Conservation (phyloP, 35 echinoderm and acorn worm genomes). For the Acanthaster planci region DNA sequence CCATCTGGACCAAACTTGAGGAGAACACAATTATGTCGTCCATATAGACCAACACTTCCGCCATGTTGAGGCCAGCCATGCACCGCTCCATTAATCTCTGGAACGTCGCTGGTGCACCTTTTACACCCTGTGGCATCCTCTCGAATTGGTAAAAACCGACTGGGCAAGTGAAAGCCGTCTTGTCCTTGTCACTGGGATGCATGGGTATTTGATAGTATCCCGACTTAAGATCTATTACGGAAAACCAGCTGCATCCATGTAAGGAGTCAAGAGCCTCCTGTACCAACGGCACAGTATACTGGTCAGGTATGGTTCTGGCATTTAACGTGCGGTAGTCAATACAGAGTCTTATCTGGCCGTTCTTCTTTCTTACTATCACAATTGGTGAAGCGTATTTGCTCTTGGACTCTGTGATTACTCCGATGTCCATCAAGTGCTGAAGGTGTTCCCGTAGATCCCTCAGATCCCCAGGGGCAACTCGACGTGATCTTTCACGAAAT, state of each 20-base stretch:
- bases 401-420: slow-evolving; percentile 26
- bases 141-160: slow-evolving; percentile 55
- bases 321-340: slow-evolving; percentile 49
- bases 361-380: slow-evolving; percentile 54
- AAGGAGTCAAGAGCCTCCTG: slow-evolving; percentile 55
- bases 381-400: background rate
- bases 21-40: slow-evolving; percentile 44
- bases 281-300: slow-evolving; percentile 49
- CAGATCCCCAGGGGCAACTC: slow-evolving; percentile 40
- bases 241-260: slow-evolving; percentile 43
- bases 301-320: slow-evolving; percentile 9
- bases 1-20: slow-evolving; percentile 42
- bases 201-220: slow-evolving; percentile 68
- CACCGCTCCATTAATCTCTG: slow-evolving; percentile 51
- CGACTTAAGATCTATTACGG: slow-evolving; percentile 46
- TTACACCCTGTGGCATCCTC: slow-evolving; percentile 49
- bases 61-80: slow-evolving; percentile 42
- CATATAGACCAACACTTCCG: slow-evolving; percentile 46
- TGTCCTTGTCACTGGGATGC: slow-evolving; percentile 40
- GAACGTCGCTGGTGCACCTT: slow-evolving; percentile 61
- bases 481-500: slow-evolving; percentile 9
- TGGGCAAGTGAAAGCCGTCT: slow-evolving; percentile 52
- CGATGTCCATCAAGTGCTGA: slow-evolving; percentile 31
- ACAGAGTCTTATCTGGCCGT: slow-evolving; percentile 38
- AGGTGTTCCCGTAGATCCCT: slow-evolving; percentile 26